Percentiles rank a stretch among this genome's conserved stretches.
Evolutionary conservation across 2,888 invertebrate species (phyloP).

Genomic region (Dynastes hyllus): DNA sequence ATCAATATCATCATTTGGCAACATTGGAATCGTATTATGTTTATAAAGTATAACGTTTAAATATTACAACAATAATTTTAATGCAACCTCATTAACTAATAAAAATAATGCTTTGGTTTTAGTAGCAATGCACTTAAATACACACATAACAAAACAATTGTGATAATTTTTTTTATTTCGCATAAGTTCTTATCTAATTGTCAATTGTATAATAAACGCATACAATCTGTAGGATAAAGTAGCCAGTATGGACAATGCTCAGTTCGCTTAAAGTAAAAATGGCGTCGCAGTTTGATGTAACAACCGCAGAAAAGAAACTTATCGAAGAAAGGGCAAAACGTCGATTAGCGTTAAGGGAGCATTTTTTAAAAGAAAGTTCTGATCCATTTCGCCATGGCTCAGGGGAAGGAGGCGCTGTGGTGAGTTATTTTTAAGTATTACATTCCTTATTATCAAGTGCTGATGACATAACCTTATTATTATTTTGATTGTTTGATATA

Average conservation of each 20-base stretch:
- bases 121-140: neutral
- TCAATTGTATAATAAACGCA: neutral
- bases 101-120: too few species aligned
- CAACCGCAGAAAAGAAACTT: constrained; percentile 72
- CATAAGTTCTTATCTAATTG: neutral
- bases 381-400: constrained; percentile 83
- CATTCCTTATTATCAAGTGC: neutral
- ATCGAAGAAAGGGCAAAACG: constrained; percentile 77
- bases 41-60: neutral
- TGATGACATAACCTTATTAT: constrained; percentile 65
- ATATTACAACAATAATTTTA: neutral
- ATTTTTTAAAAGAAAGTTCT: constrained; percentile 81
- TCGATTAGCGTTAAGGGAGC: constrained; percentile 77
- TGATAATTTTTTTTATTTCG: neutral
- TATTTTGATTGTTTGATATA: constrained; percentile 66
- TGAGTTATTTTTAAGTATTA: constrained; percentile 71
- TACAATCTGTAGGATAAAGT: neutral
- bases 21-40: constrained; percentile 16
- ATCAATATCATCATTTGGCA: constrained; percentile 17
- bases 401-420: constrained; percentile 80
- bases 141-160: neutral
- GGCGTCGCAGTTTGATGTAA: constrained; percentile 73
- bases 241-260: neutral
- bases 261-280: constrained; percentile 62
- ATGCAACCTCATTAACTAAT: too few species aligned